Base-by-base conservation (phyloP, 2,797 vertebrate genomes). In the Pachyuromys duprasi region DNA sequence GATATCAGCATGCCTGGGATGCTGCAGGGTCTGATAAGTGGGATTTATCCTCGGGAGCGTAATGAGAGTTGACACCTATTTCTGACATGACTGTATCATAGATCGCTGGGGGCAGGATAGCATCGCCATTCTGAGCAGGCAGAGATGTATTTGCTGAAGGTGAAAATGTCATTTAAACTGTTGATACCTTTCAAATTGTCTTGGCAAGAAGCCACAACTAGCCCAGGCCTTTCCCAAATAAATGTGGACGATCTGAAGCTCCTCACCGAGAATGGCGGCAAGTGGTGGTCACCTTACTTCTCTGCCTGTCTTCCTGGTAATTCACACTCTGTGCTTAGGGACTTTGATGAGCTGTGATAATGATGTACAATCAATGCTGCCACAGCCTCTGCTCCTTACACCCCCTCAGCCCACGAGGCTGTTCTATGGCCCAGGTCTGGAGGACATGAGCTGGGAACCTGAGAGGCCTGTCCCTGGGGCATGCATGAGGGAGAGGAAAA, bases 21-120 rank as follows among this genome's bases (percentile, higher is more conserved):
- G 98, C 97, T 98, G 98, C 98, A 95, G 97, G 98, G 98, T 97
- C 98, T 98, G 99, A 99, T 99, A 99, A 99, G 98, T 98, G 98
- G 97, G 98, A 99, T 98, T 98, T 98, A 91, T 98, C 97, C 97
- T 98, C 96, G 93, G 98, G 98, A 97, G 97, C 92, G 97, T 99
- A 99, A 99, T 99, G 98, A 98, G 98, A 99, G 98, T 97, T 99
- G 99, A 99, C 99, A 99, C 97, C 98, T 98, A 98, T 99, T 99
- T 99, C 98, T 99, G 99, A 99, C 99, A 98, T 91, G 98, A 98
- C 99, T 98, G 98, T 98, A 98, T 98, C 98, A 98, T 94, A 98
- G 98, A 99, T 98, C 98, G 98, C 99, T 98, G 94, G 97, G 95
- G 98, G 98, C 91, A 62, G 96, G 99, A 99, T 98, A 98, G 95